A percentile compares a stretch with the other conserved stretches of the same genome.
Evolutionary conservation across 2,888 invertebrate species (phyloP).

Genomic region (Cacoxenus indagator): DNA sequence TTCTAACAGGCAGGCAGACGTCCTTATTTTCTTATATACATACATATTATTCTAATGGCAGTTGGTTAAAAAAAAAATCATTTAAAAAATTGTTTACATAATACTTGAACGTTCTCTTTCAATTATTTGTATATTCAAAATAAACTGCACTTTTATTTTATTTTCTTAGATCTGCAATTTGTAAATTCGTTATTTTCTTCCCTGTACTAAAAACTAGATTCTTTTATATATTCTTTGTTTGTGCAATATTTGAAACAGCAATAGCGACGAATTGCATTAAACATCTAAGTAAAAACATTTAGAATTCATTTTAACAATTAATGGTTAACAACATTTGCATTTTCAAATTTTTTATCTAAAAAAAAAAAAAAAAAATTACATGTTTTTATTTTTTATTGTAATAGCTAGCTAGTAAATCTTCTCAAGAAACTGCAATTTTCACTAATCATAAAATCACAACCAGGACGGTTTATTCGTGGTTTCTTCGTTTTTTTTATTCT

Average conservation of each 20-base stretch:
- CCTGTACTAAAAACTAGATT: background rate
- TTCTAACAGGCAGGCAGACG: no score
- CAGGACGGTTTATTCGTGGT: conserved; percentile 21
- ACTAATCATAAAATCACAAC: conserved; percentile 39
- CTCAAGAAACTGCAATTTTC: background rate
- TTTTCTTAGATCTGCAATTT: background rate
- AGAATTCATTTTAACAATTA: background rate
- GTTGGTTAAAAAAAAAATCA: no score
- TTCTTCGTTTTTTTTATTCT: background rate
- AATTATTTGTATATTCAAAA: no score
- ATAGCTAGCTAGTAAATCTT: background rate
- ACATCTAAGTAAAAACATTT: background rate
- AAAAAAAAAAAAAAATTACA: background rate
- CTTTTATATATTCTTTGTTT: background rate
- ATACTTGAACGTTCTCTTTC: no score
- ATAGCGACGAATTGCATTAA: background rate
- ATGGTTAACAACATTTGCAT: background rate
- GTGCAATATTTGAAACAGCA: background rate
- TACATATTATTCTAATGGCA: no score
- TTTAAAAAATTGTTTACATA: no score
- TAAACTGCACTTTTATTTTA: no score
- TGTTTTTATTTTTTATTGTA: background rate
- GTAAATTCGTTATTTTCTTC: conserved; percentile 6
- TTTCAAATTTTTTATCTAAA: background rate
- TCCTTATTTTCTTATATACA: no score